Percentiles rank a stretch among this genome's conserved stretches.
Conservation (phyloP, 1,140 invertebrate genomes). For the Thaumatotibia leucotreta region DNA sequence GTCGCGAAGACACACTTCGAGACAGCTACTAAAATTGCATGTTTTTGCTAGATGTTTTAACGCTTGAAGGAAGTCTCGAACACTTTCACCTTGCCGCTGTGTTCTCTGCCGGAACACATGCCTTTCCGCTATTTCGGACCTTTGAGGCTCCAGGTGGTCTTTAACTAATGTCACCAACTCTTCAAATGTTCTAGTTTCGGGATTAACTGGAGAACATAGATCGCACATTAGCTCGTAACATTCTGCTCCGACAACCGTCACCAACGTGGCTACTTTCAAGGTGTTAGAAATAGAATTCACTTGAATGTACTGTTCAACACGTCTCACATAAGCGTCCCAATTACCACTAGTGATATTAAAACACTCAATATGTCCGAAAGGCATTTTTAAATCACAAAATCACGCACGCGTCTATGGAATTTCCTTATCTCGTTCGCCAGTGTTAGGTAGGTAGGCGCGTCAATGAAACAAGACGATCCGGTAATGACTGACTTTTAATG, state of each 20-base stretch:
- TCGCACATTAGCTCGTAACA: constrained; percentile 32
- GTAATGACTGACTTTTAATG: no score
- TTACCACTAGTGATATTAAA: constrained; percentile 6
- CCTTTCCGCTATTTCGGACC: not conserved
- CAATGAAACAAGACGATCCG: no score
- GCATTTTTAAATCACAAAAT: constrained; percentile 2
- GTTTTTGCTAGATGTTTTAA: constrained; percentile 35
- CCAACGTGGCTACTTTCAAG: constrained; percentile 24
- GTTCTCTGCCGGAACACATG: not conserved
- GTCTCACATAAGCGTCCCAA: constrained; percentile 30
- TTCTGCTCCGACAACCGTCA: constrained; percentile 24
- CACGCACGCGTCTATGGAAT: no score
- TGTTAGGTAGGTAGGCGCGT: no score
- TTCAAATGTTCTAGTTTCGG: constrained; percentile 25
- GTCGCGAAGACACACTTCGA: constrained; percentile 29
- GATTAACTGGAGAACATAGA: constrained; percentile 27
- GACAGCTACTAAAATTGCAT: constrained; percentile 24
- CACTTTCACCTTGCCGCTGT: constrained; percentile 21
- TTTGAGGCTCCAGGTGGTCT: constrained; percentile 39
- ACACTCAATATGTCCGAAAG: constrained; percentile 10
- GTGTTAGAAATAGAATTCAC: constrained; percentile 21
- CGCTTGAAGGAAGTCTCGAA: constrained; percentile 27
- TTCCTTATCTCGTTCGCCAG: no score
- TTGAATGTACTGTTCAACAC: constrained; percentile 26
- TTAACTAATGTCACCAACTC: constrained; percentile 33